phyloP scores from a whole-genome alignment of 2,113 vertebrate genomes.

The Chionomys nivalis region DNA sequence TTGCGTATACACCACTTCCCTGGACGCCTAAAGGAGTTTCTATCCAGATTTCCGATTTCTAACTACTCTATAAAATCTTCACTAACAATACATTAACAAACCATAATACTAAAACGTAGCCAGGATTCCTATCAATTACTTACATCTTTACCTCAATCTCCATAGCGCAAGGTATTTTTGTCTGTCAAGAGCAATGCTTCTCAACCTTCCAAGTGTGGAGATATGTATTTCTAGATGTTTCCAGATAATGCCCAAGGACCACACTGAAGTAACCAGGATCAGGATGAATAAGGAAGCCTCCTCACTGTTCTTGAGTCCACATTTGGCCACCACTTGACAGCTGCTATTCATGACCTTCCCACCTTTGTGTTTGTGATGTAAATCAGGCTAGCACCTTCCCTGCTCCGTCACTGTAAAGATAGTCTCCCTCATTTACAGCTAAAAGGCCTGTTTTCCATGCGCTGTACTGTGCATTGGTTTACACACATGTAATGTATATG shows the following conservation, averaged over 20 bases:
- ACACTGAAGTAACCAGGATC: not conserved
- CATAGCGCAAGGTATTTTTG: not conserved
- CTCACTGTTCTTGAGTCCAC: not conserved
- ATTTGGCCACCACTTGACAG: not conserved
- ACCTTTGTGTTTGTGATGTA: not conserved
- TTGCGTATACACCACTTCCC: not conserved
- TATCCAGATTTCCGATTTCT: not conserved
- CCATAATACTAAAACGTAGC: not conserved
- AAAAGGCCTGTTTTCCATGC: not conserved
- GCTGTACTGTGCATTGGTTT: rapidly evolving
- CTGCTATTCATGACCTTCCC: not conserved
- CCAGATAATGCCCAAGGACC: not conserved
- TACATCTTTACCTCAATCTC: not conserved
- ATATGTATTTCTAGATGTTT: not conserved
- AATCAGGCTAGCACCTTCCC: not conserved
- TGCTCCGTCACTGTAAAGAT: not conserved
- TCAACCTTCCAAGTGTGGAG: not conserved
- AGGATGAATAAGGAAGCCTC: not conserved
- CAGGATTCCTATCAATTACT: not conserved
- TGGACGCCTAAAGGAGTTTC: not conserved
- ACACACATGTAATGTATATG: not conserved
- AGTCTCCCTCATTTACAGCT: not conserved
- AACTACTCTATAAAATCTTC: not conserved
- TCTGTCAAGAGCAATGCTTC: not conserved
- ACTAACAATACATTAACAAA: not conserved